Base-by-base conservation (phyloP, 2,113 vertebrate genomes). In the Gadus macrocephalus region DNA sequence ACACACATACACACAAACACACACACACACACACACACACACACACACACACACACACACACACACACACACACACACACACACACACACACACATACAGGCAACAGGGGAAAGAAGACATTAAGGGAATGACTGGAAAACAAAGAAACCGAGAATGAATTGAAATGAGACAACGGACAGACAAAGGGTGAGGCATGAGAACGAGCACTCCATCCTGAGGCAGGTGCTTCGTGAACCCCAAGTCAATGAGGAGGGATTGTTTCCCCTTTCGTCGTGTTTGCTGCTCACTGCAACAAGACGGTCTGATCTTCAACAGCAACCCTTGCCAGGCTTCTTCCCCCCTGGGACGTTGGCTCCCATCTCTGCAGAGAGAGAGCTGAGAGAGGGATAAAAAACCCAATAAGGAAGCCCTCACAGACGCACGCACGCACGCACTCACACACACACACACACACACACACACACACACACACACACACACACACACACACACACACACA, bases 321-420 rank as follows among this genome's bases (percentile, higher is more conserved):
- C 71, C 75, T 42, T 3, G 73, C 72, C 67, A 62, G 25, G 16
- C 28, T 71, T 68, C 71, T 35, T 35, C 31, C 31, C 31, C 74
- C 64, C 59, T 25, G 74, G 76, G 72, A 75, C 27, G 5, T 7
- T 5, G 53, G 68, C 68, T 70, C 27, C 27, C 38, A 79, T 75
- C 77, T 75, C 71, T 77, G 76, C 78, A 66, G 65, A 59, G 76
- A 75, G 76, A 75, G 76, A 79, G 38, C 66, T 63, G 67, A 79
- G 53, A 66, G 70, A 64, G 66, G 22, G 67, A 55, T 65, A 16
- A 68, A 71, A 78, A 75, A 73, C 38, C 38, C 38, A 49, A 49
- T 73, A 85, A 86, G 75, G 78, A 67, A 70, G 66, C 69, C 67
- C 68, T 42, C 15, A 38, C 31, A 53, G 15, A 68, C 12, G 53